Conservation (phyloP, 2,113 vertebrate genomes). For the Tonatia bakeri region DNA sequence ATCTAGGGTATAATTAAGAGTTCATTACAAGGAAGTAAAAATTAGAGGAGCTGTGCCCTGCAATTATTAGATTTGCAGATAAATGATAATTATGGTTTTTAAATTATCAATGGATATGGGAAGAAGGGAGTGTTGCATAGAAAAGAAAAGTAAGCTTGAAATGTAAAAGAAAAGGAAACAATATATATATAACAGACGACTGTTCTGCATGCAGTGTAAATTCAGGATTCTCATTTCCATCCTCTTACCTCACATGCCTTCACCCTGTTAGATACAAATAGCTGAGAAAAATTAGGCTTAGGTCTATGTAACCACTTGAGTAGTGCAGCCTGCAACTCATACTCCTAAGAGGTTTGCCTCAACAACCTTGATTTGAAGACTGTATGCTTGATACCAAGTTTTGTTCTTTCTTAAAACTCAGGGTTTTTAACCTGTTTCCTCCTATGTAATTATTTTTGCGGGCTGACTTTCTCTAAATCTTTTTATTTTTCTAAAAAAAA, state of each 20-base stretch:
- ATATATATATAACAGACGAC: neutral
- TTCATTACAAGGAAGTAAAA: conserved; percentile 45
- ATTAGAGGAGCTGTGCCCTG: conserved; percentile 20
- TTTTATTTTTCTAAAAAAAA: neutral
- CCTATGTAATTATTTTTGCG: neutral
- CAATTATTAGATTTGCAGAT: conserved; percentile 63
- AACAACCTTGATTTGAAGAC: neutral
- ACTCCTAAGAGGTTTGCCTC: neutral
- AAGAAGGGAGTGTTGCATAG: neutral
- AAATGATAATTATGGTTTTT: conserved; percentile 54
- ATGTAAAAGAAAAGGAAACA: neutral
- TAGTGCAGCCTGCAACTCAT: rapidly evolving
- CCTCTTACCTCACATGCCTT: neutral
- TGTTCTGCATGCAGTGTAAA: neutral
- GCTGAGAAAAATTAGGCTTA: neutral
- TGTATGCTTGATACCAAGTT: neutral
- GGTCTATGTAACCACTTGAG: neutral
- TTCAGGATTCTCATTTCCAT: neutral
- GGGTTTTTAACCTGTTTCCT: neutral
- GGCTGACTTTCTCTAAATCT: neutral
- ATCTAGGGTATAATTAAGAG: conserved; percentile 53
- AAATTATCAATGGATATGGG: neutral
- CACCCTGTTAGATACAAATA: neutral
- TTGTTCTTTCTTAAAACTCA: neutral
- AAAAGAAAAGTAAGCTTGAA: neutral